Base-by-base conservation (phyloP, 2,888 invertebrate species). In the Hyposoter didymator region DNA sequence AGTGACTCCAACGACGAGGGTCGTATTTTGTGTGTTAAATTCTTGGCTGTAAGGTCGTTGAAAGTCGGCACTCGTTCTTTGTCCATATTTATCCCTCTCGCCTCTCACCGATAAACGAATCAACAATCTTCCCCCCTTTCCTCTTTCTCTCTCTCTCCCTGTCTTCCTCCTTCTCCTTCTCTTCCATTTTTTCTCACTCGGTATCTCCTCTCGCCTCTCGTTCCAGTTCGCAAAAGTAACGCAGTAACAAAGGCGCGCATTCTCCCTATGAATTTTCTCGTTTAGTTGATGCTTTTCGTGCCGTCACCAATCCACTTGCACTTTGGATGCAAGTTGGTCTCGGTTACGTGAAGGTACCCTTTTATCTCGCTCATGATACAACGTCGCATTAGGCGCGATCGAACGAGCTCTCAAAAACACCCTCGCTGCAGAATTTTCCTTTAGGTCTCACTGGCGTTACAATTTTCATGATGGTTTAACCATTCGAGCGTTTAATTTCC, bases 261-360 rank as follows among this genome's bases (percentile, higher is more conserved):
- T 49, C 64, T 43, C 55, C 64, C 22, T 49, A 47, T 45, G 22
- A 73, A 78, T 73, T 83, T 52, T 79, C 70, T 70, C 64, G 67
- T 83, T 83, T 69, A 75, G 55, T 75, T 69, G 14, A 19, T 19
- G 45, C 79, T 70, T 75, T 79, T 39, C 79, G 79, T 84, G 84
- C 69, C 62, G 62, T 62, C 64, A 62, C 49, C 52, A 79, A 84
- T 84, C 70, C 69, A 69, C 69, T 47, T 75, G 52, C 66, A 76
- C 47, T 76, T 76, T 69, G 74, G 59, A 74, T 69, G 59, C 69
- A 69, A 73, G 19, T 47, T 39, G 49, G 17, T 59, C 64, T 45
- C 62, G 28, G 74, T 79, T 83, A 84, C 79, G 79, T 62, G 74
- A 84, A 74, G 74, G 62, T 69, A 79, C 75, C 39, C 62, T 62